phyloP scores from a whole-genome alignment of 2,888 invertebrate species.

The Microplitis manilae region DNA sequence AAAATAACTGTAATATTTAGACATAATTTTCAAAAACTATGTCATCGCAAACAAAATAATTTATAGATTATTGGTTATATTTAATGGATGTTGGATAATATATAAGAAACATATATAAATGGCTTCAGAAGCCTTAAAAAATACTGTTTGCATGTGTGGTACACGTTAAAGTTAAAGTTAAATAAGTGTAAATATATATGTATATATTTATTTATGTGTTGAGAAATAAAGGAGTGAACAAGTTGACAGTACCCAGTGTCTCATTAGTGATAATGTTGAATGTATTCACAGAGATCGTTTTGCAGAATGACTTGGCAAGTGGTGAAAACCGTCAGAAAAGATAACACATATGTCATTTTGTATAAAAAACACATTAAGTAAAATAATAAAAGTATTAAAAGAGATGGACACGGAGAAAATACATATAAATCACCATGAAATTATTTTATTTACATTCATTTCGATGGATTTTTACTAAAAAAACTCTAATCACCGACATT shows the following conservation, averaged over 20 bases:
- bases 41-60: background rate
- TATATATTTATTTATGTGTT: background rate
- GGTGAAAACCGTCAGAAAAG: slow-evolving; percentile 18
- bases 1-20: slow-evolving; percentile 14
- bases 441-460: slow-evolving; percentile 12
- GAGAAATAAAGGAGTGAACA: slow-evolving; percentile 8
- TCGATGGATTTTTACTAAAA: background rate
- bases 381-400: too few relatives aligned
- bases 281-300: slow-evolving; percentile 25
- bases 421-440: slow-evolving; percentile 36
- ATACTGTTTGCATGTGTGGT: background rate
- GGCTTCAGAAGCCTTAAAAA: slow-evolving; percentile 36
- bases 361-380: slow-evolving; percentile 3
- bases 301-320: slow-evolving; percentile 26
- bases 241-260: slow-evolving; percentile 7
- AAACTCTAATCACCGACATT: background rate
- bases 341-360: slow-evolving; percentile 12
- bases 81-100: background rate
- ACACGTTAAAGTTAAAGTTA: background rate
- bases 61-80: slow-evolving; percentile 47
- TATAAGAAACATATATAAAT: slow-evolving; percentile 6
- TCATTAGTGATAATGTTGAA: slow-evolving; percentile 1
- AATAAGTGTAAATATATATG: background rate
- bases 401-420: slow-evolving; percentile 29
- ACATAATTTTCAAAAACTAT: background rate